A percentile compares a stretch with the other conserved stretches of the same genome.
Evolutionary conservation across 2,113 vertebrate genomes (phyloP).

Genomic region (Oceanodroma tethys): DNA sequence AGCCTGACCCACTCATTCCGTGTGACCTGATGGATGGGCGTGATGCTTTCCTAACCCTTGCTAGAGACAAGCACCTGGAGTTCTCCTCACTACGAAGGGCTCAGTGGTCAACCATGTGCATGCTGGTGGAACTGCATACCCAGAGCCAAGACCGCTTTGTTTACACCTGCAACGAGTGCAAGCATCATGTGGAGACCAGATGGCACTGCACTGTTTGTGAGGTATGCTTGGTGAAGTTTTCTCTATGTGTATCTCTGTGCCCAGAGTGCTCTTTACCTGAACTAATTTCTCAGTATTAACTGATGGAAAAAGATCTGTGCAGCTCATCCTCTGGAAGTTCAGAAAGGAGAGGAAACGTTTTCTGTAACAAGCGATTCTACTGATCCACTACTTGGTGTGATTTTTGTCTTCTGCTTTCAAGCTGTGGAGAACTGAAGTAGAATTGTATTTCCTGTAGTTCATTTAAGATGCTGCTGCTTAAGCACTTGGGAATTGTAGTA

Average conservation of each 20-base stretch:
- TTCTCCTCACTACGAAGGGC: constrained; percentile 92
- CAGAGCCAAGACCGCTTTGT: constrained; percentile 98
- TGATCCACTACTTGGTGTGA: neutral
- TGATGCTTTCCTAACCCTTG: constrained; percentile 95
- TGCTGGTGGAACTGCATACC: constrained; percentile 96
- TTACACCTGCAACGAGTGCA: constrained; percentile 98
- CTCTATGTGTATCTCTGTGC: neutral
- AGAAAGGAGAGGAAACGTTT: neutral
- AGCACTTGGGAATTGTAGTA: neutral
- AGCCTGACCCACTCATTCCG: constrained; percentile 89
- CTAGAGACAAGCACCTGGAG: constrained; percentile 95
- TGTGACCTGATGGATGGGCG: constrained; percentile 99
- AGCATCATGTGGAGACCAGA: constrained; percentile 95
- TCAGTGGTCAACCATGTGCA: constrained; percentile 97
- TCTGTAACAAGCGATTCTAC: accelerated
- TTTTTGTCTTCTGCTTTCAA: neutral
- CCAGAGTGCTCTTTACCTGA: neutral
- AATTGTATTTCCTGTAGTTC: neutral
- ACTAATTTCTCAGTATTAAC: neutral
- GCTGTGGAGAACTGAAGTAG: neutral
- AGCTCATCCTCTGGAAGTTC: neutral
- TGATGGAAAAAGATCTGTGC: neutral
- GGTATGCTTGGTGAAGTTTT: constrained; percentile 71
- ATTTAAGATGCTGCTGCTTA: neutral
- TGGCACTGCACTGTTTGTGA: constrained; percentile 98